Evolutionary conservation across 2,797 vertebrate genomes (phyloP), one percentile per base, ranked within the genome.

Genomic region (Dipus sagitta): DNA sequence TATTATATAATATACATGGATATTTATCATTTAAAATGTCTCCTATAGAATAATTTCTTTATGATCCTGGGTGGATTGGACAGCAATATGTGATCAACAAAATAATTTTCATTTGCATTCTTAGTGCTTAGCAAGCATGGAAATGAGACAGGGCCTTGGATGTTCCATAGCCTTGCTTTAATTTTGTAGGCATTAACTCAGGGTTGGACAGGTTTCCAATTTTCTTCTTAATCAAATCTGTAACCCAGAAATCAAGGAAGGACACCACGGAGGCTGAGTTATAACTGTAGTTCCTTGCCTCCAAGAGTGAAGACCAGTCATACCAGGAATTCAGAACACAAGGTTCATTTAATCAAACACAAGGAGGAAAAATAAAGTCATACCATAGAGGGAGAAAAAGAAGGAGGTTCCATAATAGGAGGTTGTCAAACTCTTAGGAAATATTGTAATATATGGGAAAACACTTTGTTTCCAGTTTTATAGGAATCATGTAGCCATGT

Each of bases 181-280:
- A 86, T 94, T 74, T 60, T 80, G 3, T 26, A 93, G 87, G 38
- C 79, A 90, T 94, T 83, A 90, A 79, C 88, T 88, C 85, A 94
- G 94, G 82, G 81, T 76, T 93, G 75, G 58, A 65, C 85, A 91
- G 17, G 0, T 86, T 92, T 95, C 94, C 94, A 90, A 30, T 92
- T 96, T 94, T 97, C 71, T 64, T 94, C 80, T 94, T 93, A 94
- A 92, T 94, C 71, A 86, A 80, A 90, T 58, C 62, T 90, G 14
- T 90, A 58, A 93, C 62, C 79, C 91, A 93, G 71, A 91, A 89
- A 88, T 6, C 23, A 89, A n/a, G 26, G 88, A 94, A 92, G 67
- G 30, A 75, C 18, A 89, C 72, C 47, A 42, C 2, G 89, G 32
- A 3, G 82, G 71, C 70, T 93, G 54, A 93, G 75, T 32, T 70